Evolutionary conservation across 2,888 invertebrate genomes (phyloP), one percentile per base, ranked within the genome.

Genomic region (Gymnocheta viridis): DNA sequence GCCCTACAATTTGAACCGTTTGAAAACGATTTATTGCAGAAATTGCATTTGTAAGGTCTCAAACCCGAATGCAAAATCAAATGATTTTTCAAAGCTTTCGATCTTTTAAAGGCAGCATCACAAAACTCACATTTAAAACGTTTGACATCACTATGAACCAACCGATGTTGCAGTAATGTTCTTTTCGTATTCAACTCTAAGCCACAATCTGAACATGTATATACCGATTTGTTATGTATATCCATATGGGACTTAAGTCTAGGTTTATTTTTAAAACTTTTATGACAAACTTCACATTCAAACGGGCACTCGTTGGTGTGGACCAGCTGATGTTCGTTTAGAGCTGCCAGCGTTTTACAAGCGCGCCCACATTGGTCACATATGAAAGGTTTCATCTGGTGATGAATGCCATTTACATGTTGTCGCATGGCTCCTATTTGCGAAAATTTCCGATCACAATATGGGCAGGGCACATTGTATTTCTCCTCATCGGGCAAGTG

Each of bases 351-450:
- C 4, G 93, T 92, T 35, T 92, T 92, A 19, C 93, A 91, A 12
- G 92, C 91, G 72, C 92, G 91, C 0, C 93, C 93, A 86, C 93
- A 93, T 76, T 91, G 90, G 78, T 93, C 93, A 82, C 93, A 93
- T 14, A 93, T 90, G 81, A 90, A 93, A 0, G 93, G 93, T 72
- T 92, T 91, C 12, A 88, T 88, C 41, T 91, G 90, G 2, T 89
- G 87, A 73, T 92, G 92, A 35, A 91, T 88, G 0, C 89, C 88
- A 35, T 88, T 88, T 27, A 87, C 87, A 79, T 91, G 91, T 7
- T 88, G 82, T 38, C 86, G 86, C n/a, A 91, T 86, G 0, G 89
- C 88, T 0, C 88, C 85, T 2, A 87, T 85, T 44, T 88, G 85
- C 4, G 89, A 86, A 76, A 88, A 88, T n/a, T 87, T 88, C 14